Conservation (phyloP, 2,797 vertebrate genomes). For the Gymnothorax reevesii region DNA sequence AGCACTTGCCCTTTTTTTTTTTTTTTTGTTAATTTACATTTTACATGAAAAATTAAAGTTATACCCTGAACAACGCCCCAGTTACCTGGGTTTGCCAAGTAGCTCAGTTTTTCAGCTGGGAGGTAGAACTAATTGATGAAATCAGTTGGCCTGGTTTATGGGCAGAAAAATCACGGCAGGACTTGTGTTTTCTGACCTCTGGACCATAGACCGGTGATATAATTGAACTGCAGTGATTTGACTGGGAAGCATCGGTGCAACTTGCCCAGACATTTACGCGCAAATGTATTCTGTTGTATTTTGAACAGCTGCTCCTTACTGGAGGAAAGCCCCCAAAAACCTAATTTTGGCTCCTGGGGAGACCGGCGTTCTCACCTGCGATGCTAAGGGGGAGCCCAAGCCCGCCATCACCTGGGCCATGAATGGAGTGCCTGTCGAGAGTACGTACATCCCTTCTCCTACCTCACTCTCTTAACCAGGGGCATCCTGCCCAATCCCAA, state of each 20-base stretch:
- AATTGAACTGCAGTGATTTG: no score
- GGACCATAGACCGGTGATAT: no score
- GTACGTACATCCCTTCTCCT: constrained; percentile 71
- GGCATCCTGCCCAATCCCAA: not conserved
- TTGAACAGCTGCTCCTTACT: constrained; percentile 87
- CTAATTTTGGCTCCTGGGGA: constrained; percentile 93
- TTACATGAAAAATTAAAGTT: not conserved
- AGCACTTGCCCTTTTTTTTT: not conserved
- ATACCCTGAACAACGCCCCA: no score
- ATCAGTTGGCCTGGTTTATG: no score
- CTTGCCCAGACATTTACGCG: not conserved
- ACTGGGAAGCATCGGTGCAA: no score
- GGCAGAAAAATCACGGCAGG: no score
- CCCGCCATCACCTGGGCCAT: constrained; percentile 87
- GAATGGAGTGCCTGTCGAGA: constrained; percentile 86
- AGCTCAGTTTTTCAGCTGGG: no score
- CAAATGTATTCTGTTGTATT: not conserved
- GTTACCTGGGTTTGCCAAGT: no score
- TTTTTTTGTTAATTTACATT: not conserved
- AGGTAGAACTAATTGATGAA: no score
- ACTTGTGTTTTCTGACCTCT: no score
- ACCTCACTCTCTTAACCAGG: not conserved
- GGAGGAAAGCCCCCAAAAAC: constrained; percentile 89
- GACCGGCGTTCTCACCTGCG: constrained; percentile 84
- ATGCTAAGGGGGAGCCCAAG: constrained; percentile 86